A percentile compares a stretch with the other conserved stretches of the same genome.
phyloP scores from a whole-genome alignment of 2,113 vertebrate species.

The Gasterosteus nipponicus region DNA sequence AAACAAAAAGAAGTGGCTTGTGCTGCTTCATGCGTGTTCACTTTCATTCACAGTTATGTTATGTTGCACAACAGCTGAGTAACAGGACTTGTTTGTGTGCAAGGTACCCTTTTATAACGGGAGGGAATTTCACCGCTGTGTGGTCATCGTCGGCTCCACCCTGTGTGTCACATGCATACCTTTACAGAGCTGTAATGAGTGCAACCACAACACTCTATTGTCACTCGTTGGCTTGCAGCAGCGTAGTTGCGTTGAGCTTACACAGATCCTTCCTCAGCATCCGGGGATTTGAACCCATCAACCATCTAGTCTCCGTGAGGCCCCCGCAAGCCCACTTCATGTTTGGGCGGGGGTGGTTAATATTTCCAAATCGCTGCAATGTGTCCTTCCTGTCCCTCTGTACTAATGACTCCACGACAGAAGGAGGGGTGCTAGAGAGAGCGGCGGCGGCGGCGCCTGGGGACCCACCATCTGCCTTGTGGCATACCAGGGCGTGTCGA shows the following conservation, averaged over 20 bases:
- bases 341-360: constrained; percentile 31
- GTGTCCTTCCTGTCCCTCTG: constrained; percentile 54
- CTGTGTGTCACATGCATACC: constrained; percentile 3
- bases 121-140: not conserved
- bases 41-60: constrained; percentile 5
- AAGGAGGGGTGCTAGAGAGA: constrained; percentile 56
- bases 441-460: constrained; percentile 44
- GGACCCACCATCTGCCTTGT: constrained; percentile 79
- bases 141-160: not conserved
- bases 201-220: not conserved
- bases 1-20: not conserved
- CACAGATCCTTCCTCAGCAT: constrained; percentile 2
- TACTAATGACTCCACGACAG: constrained; percentile 68
- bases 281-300: constrained; percentile 1
- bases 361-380: constrained; percentile 55
- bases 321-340: constrained; percentile 6
- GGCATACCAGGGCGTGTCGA: constrained; percentile 77
- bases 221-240: not conserved
- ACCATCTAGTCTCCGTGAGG: constrained; percentile 1
- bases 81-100: not conserved
- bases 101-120: not conserved
- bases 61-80: not conserved
- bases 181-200: constrained; percentile 7
- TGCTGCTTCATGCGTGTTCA: not conserved
- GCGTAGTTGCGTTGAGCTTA: constrained; percentile 21